phyloP scores from a whole-genome alignment of 2,797 vertebrate species.

The Peromyscus eremicus region DNA sequence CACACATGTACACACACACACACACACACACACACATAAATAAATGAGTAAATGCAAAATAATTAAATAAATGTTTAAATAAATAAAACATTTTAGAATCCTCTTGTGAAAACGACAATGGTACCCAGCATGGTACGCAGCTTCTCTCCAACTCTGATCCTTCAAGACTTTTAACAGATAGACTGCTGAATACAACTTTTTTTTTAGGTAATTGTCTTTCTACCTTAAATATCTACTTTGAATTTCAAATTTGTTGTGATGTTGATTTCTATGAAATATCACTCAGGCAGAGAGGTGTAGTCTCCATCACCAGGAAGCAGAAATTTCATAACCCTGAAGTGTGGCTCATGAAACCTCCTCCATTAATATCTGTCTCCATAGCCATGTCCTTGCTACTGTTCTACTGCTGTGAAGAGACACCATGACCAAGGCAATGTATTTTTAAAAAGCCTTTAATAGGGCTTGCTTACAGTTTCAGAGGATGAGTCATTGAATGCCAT shows the following conservation, averaged over 20 bases:
- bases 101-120: not conserved
- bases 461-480: not conserved
- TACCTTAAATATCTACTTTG: not conserved
- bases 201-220: not conserved
- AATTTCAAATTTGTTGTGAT: not conserved
- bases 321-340: not conserved
- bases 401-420: not conserved
- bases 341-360: not conserved
- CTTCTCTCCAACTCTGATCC: not conserved
- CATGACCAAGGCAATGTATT: not conserved
- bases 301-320: not conserved
- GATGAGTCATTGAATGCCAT: not conserved
- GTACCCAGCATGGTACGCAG: not conserved
- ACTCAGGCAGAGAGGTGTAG: too few species aligned
- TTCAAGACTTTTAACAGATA: slow-evolving; percentile 2
- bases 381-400: not conserved
- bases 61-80: not conserved
- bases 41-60: not conserved
- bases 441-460: not conserved
- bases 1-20: not conserved
- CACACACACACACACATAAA: not conserved
- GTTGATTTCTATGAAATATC: not conserved
- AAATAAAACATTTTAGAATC: not conserved
- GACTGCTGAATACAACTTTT: not conserved
- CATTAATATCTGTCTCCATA: not conserved